phyloP scores from a whole-genome alignment of 2,888 invertebrate species.

The Rotaria macrura region DNA sequence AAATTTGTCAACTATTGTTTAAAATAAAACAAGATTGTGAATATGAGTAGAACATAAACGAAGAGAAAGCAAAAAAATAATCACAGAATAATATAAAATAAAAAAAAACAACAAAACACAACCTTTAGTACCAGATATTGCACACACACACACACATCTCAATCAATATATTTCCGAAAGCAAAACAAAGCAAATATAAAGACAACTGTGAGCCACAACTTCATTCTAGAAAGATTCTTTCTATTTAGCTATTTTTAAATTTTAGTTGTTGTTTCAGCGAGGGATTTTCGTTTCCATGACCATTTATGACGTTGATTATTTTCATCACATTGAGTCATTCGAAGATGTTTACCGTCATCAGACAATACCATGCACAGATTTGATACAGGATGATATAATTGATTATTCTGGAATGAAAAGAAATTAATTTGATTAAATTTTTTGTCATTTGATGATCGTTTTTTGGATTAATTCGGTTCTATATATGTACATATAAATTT shows the following conservation, averaged over 20 bases:
- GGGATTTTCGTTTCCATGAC: constrained; percentile 12
- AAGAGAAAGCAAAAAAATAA: neutral
- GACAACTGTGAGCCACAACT: neutral
- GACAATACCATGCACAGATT: constrained; percentile 42
- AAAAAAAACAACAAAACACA: neutral
- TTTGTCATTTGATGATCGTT: no score
- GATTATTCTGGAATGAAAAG: constrained; percentile 20
- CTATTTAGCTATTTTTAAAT: neutral
- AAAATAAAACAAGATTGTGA: neutral
- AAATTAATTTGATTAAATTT: neutral
- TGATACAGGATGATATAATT: constrained; percentile 19
- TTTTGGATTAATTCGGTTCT: no score
- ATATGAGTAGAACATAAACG: neutral
- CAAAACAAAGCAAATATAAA: no score
- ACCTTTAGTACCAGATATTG: neutral
- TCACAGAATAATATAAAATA: neutral
- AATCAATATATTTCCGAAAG: neutral
- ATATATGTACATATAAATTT: no score
- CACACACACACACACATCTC: neutral
- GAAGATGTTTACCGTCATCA: constrained; percentile 41
- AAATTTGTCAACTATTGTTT: neutral
- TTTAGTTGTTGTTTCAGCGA: neutral
- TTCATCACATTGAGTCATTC: neutral
- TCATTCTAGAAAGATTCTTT: neutral
- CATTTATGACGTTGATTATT: neutral